Conservation (phyloP, 1,140 invertebrate genomes). For the Maconellicoccus hirsutus region DNA sequence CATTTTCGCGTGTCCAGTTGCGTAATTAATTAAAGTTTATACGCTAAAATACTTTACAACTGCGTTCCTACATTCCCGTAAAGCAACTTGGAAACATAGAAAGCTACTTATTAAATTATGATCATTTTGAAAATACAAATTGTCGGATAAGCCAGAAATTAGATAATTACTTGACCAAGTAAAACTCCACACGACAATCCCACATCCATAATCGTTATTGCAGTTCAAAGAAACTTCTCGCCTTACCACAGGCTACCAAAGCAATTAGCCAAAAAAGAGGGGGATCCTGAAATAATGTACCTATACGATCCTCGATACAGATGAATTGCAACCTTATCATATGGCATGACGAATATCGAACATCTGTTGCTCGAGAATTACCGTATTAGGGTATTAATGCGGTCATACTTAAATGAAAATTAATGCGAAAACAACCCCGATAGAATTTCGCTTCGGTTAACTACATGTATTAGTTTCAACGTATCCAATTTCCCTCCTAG, state of each 20-base stretch:
- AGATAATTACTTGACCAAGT: neutral
- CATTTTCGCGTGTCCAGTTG: neutral
- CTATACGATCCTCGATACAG: too few relatives aligned
- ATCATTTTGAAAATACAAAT: neutral
- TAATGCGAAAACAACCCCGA: neutral
- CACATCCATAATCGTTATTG: too few relatives aligned
- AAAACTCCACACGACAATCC: neutral
- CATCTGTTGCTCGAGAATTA: too few relatives aligned
- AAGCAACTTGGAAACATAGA: neutral
- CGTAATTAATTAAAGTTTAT: neutral
- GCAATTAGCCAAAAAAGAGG: too few relatives aligned
- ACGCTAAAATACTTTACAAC: neutral
- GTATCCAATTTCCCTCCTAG: too few relatives aligned
- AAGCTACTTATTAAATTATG: slow-evolving; percentile 9
- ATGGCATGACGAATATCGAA: too few relatives aligned
- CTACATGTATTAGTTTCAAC: too few relatives aligned
- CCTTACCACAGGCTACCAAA: too few relatives aligned
- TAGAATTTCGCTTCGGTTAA: too few relatives aligned
- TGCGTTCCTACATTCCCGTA: neutral
- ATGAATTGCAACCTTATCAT: too few relatives aligned
- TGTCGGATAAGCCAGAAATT: neutral
- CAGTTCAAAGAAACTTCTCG: too few relatives aligned
- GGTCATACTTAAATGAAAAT: neutral
- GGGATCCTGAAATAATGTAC: too few relatives aligned
- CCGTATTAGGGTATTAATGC: neutral